Percentiles rank a stretch among this genome's conserved stretches.
Conservation (phyloP, 37 sponge, comb jelly and placozoan species). For the Lycopodina hypogea region DNA sequence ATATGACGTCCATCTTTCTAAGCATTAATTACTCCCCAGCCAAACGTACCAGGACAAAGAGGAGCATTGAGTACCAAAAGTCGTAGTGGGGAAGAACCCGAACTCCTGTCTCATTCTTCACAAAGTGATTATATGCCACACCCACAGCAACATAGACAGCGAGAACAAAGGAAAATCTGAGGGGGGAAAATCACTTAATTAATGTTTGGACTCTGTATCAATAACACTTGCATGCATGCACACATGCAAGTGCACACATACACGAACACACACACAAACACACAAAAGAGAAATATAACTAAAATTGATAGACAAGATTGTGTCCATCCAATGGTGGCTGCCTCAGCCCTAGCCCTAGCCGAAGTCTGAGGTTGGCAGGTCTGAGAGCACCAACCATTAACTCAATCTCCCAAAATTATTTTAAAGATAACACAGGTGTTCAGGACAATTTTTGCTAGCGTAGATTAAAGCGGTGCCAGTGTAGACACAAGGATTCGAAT, state of each 20-base stretch:
- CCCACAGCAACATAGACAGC: slow-evolving; percentile 39
- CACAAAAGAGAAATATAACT: too few species aligned
- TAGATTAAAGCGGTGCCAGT: too few species aligned
- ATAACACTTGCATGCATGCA: background rate
- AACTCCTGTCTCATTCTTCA: slow-evolving; percentile 27
- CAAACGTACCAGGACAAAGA: slow-evolving; percentile 42
- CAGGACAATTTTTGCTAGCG: too few species aligned
- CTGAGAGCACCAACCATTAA: too few species aligned
- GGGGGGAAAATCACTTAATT: background rate
- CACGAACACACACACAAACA: background rate
- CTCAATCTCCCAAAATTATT: too few species aligned
- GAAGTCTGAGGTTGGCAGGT: too few species aligned
- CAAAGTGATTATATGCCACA: slow-evolving; percentile 11
- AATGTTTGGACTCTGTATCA: too few species aligned
- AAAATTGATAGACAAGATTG: background rate
- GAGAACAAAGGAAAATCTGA: slow-evolving; percentile 18
- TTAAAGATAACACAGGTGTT: too few species aligned
- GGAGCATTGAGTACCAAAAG: slow-evolving; percentile 44
- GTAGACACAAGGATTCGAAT: too few species aligned
- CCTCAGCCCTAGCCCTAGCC: too few species aligned
- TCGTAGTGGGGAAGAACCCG: slow-evolving; percentile 47
- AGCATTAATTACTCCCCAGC: too few species aligned
- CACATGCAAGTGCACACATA: background rate
- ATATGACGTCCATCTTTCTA: too few species aligned
- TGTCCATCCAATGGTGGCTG: background rate